Conservation (phyloP, 1,140 invertebrate species). For the Pseudomyrmex gracilis region DNA sequence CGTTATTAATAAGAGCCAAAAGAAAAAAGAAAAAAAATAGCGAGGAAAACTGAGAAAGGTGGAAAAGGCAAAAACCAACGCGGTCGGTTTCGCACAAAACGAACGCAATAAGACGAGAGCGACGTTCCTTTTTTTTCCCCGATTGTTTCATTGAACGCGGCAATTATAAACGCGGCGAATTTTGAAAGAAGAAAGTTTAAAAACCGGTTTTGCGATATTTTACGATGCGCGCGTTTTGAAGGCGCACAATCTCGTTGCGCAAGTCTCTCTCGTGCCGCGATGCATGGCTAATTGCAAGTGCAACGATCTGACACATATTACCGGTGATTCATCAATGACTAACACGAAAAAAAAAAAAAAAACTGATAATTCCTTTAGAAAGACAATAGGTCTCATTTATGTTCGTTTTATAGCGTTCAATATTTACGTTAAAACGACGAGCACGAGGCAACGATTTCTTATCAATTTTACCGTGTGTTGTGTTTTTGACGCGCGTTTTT, state of each 20-base stretch:
- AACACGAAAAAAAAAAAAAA: constrained; percentile 10
- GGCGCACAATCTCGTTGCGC: constrained; percentile 2
- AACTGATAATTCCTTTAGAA: constrained; percentile 43
- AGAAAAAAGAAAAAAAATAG: not conserved
- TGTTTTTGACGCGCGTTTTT: too few species aligned
- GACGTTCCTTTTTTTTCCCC: not conserved
- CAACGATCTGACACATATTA: constrained; percentile 67
- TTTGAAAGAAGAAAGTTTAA: not conserved
- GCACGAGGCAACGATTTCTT: not conserved
- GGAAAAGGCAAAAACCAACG: too few species aligned
- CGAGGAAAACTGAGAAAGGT: too few species aligned
- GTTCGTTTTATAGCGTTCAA: not conserved
- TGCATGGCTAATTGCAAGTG: constrained; percentile 54
- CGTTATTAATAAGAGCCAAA: not conserved
- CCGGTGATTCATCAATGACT: constrained; percentile 59
- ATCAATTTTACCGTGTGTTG: not conserved
- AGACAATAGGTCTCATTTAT: constrained; percentile 20
- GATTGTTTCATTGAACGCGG: not conserved
- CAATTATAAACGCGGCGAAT: constrained; percentile 23
- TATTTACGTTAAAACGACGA: constrained; percentile 23
- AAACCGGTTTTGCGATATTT: not conserved
- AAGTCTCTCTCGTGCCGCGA: constrained; percentile 14
- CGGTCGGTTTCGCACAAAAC: not conserved
- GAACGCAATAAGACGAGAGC: not conserved
- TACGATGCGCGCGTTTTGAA: not conserved